These are phyloP conservation scores for Tholera decimalis DNA, from an alignment of 2,888 invertebrate species.

Conservation along the genomic window DNA sequence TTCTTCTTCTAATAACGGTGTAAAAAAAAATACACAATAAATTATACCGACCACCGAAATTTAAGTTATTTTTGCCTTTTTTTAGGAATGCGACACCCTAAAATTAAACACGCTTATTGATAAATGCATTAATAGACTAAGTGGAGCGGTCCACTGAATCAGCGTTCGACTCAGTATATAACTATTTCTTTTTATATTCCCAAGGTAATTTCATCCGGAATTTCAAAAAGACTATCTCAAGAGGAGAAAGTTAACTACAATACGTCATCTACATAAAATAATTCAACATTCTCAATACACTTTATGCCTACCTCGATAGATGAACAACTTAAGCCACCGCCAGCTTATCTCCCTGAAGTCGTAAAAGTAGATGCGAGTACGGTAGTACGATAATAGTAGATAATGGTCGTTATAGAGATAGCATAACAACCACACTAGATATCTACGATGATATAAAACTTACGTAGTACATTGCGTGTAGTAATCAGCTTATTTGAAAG, in stretches of 20 bases:
- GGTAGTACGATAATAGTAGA: constrained; percentile 45
- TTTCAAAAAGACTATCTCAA: background rate
- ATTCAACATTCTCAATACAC: background rate
- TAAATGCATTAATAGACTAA: too few relatives aligned
- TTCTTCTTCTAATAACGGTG: too few relatives aligned
- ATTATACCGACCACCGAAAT: too few relatives aligned
- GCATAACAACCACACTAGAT: background rate
- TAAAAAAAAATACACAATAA: too few relatives aligned
- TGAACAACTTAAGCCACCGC: constrained; percentile 14
- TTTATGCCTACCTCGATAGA: constrained; percentile 5
- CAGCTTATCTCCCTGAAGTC: constrained; percentile 41
- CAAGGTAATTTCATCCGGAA: too few relatives aligned
- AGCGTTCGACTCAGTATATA: too few relatives aligned
- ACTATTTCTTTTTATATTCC: too few relatives aligned
- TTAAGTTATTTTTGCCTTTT: too few relatives aligned
- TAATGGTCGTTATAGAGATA: constrained; percentile 43
- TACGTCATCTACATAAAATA: background rate
- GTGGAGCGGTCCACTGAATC: too few relatives aligned
- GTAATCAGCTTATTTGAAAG: background rate
- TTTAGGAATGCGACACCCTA: too few relatives aligned
- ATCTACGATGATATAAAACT: constrained; percentile 18
- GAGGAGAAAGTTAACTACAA: background rate
- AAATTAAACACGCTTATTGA: too few relatives aligned
- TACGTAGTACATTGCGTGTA: background rate
- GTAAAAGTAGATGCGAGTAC: constrained; percentile 41